Percentiles rank a stretch among this genome's conserved stretches.
phyloP scores from a whole-genome alignment of 2,797 vertebrate species.

The Bufotes viridis region DNA sequence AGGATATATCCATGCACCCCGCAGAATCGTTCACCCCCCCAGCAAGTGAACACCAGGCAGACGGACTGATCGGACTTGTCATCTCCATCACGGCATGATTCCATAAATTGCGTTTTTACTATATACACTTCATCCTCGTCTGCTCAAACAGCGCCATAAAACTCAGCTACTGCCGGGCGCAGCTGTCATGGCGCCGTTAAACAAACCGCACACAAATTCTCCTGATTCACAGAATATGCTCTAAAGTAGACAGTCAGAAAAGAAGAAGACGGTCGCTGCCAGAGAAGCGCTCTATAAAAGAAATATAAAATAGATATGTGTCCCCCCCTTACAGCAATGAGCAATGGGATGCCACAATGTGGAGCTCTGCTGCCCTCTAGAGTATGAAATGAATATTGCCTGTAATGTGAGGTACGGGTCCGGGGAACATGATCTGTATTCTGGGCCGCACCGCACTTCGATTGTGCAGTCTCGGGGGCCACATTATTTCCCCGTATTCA shows the following conservation, averaged over 20 bases:
- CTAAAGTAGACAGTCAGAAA: neutral
- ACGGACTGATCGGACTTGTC: neutral
- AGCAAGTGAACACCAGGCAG: neutral
- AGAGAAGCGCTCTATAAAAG: neutral
- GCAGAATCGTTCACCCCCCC: too few species aligned
- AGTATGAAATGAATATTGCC: neutral
- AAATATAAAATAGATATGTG: neutral
- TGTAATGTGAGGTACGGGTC: neutral
- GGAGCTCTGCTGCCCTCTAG: constrained; percentile 45
- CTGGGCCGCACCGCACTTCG: neutral
- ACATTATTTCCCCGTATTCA: neutral
- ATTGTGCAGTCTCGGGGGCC: constrained; percentile 2
- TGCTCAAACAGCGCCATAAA: constrained; percentile 7
- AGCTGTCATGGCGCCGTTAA: constrained; percentile 18
- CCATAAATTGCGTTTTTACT: neutral
- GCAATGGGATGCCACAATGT: neutral
- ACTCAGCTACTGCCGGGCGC: neutral
- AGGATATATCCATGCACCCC: too few species aligned
- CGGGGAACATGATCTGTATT: neutral
- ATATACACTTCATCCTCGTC: neutral
- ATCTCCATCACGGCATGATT: neutral
- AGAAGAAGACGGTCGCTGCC: neutral
- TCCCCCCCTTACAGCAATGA: neutral
- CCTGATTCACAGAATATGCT: constrained; percentile 4
- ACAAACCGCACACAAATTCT: constrained; percentile 25